Percentiles rank a stretch among this genome's conserved stretches.
phyloP scores from a whole-genome alignment of 2,113 vertebrate species.

The Oreochromis tanganicae region DNA sequence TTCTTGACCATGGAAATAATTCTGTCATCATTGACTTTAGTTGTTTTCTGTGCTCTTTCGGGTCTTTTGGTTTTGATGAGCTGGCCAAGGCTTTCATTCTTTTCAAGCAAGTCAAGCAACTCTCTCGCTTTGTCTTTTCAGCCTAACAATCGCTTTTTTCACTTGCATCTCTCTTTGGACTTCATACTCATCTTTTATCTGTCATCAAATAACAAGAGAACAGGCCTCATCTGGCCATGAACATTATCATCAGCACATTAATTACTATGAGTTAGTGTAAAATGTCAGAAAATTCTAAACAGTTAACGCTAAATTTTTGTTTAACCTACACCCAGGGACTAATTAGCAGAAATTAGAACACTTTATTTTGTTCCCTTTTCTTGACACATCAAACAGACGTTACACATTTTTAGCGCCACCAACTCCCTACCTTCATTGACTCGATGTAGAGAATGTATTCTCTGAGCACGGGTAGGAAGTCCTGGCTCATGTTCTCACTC shows the following conservation, averaged over 20 bases:
- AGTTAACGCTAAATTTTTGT: background rate
- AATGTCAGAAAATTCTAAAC: background rate
- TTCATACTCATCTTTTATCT: background rate
- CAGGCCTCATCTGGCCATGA: background rate
- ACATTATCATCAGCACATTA: background rate
- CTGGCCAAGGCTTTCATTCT: background rate
- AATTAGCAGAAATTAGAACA: background rate
- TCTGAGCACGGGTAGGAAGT: constrained; percentile 90
- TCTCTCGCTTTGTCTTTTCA: background rate
- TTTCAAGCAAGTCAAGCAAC: background rate
- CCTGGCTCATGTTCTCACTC: constrained; percentile 89
- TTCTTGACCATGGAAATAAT: background rate
- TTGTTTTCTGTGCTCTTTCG: background rate
- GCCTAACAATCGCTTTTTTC: background rate
- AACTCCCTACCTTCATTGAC: constrained; percentile 87
- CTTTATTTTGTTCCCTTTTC: background rate
- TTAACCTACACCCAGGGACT: background rate
- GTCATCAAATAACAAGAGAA: background rate
- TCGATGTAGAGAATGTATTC: constrained; percentile 94
- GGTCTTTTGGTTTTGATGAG: background rate
- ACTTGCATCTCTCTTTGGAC: background rate
- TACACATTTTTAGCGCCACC: too few relatives aligned
- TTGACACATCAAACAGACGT: background rate
- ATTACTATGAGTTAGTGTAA: background rate
- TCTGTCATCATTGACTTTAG: background rate